These are phyloP conservation scores for Nomada ferruginata DNA, from an alignment of 2,888 invertebrate genomes.

Conservation along the genomic window DNA sequence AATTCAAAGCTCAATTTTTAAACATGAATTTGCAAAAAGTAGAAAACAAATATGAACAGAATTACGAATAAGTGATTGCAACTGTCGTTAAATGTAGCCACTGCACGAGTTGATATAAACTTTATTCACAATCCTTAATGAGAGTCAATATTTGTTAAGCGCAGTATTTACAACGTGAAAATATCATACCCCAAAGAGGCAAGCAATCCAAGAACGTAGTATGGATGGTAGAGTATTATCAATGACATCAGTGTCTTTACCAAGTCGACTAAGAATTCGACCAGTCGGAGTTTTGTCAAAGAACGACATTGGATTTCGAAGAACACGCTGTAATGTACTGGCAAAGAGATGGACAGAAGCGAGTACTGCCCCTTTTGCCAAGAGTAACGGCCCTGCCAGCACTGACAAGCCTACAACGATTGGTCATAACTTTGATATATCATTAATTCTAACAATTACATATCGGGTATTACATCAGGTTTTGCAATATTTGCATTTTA, in stretches of 20 bases:
- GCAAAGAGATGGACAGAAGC: slow-evolving; percentile 87
- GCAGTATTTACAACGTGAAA: slow-evolving; percentile 62
- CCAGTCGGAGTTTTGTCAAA: slow-evolving; percentile 90
- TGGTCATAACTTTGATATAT: slow-evolving; percentile 65
- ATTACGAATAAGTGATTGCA: slow-evolving; percentile 13
- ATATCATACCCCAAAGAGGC: slow-evolving; percentile 79
- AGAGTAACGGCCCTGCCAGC: slow-evolving; percentile 86
- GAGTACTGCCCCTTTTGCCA: slow-evolving; percentile 86
- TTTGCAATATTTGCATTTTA: slow-evolving; percentile 36
- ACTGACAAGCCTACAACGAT: slow-evolving; percentile 84
- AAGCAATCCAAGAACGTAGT: slow-evolving; percentile 84
- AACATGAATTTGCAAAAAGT: background rate
- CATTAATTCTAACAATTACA: slow-evolving; percentile 53
- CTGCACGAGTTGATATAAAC: slow-evolving; percentile 41
- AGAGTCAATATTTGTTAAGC: slow-evolving; percentile 54
- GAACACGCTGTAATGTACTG: slow-evolving; percentile 85
- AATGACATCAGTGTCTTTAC: slow-evolving; percentile 88
- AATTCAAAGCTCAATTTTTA: background rate
- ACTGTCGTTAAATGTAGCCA: slow-evolving; percentile 23
- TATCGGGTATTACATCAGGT: slow-evolving; percentile 36
- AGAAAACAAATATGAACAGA: background rate
- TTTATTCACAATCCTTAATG: slow-evolving; percentile 50
- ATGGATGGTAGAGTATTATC: slow-evolving; percentile 87
- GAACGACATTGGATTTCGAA: slow-evolving; percentile 88
- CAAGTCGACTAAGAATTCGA: slow-evolving; percentile 89